Evolutionary conservation across 2,113 vertebrate species (phyloP).

Genomic region (Cyanocitta stelleri): DNA sequence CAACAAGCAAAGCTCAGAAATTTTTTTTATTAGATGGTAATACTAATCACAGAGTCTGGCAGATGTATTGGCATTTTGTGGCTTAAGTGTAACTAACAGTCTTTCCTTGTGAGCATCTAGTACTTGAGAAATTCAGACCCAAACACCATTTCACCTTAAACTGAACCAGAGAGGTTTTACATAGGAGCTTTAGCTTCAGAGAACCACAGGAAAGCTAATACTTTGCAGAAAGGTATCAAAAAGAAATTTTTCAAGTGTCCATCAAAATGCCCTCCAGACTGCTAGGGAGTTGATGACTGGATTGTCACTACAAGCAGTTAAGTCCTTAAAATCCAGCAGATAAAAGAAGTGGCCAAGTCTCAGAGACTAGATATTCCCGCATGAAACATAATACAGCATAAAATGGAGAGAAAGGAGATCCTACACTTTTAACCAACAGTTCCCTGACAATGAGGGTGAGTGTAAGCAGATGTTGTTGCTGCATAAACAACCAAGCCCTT

Average conservation of each 20-base stretch:
- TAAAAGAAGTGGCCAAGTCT: constrained; percentile 57
- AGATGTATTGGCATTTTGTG: not conserved
- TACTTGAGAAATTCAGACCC: not conserved
- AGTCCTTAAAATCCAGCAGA: constrained; percentile 77
- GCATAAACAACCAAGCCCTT: constrained; percentile 59
- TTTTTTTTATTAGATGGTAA: not conserved
- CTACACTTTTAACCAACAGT: constrained; percentile 51
- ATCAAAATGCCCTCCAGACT: not conserved
- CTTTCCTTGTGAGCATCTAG: not conserved
- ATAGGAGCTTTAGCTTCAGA: constrained; percentile 1
- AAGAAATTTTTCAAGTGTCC: constrained; percentile 42
- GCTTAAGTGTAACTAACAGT: not conserved
- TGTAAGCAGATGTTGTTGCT: constrained; percentile 66
- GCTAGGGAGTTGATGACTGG: constrained; percentile 39
- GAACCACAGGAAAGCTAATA: constrained; percentile 26
- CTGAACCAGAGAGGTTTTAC: constrained; percentile 25
- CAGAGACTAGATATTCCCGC: constrained; percentile 23
- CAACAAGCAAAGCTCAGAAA: not conserved
- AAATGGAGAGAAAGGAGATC: constrained; percentile 55
- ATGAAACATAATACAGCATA: constrained; percentile 57
- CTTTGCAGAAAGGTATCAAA: constrained; percentile 33
- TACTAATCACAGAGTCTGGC: not conserved
- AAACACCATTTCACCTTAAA: constrained; percentile 15
- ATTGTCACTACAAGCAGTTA: constrained; percentile 70
- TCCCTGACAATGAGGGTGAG: constrained; percentile 55